A percentile compares a stretch with the other conserved stretches of the same genome.
Evolutionary conservation across 2,888 invertebrate genomes (phyloP).

Genomic region (Callimorpha dominula): DNA sequence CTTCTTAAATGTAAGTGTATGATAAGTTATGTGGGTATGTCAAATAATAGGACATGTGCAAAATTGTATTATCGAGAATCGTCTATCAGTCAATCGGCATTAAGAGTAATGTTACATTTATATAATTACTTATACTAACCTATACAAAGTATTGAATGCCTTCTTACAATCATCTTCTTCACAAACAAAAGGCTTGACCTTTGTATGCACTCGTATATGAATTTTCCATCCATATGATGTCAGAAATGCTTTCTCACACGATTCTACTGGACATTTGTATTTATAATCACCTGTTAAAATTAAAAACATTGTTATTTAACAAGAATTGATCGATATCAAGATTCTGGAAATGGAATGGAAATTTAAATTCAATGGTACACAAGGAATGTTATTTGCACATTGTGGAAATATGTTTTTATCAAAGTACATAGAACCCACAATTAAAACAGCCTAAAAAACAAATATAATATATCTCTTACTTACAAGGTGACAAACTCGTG

Average conservation of each 20-base stretch:
- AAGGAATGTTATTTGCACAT: neutral
- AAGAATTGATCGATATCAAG: neutral
- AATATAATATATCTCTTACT: too few species aligned
- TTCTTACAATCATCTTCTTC: slow-evolving; percentile 91
- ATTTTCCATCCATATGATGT: slow-evolving; percentile 96
- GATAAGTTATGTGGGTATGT: neutral
- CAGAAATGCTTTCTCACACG: slow-evolving; percentile 94
- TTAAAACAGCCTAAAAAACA: neutral
- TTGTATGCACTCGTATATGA: slow-evolving; percentile 94
- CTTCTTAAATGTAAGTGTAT: neutral
- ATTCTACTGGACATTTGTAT: slow-evolving; percentile 92
- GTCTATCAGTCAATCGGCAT: neutral
- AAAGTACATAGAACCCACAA: too few species aligned
- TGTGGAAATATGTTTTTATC: too few species aligned
- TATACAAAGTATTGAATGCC: slow-evolving; percentile 94
- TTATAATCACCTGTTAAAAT: slow-evolving; percentile 91
- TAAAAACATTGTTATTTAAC: neutral
- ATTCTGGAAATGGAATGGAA: neutral
- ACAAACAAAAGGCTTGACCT: slow-evolving; percentile 94
- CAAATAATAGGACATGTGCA: neutral
- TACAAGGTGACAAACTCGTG: too few species aligned
- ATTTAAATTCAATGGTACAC: neutral
- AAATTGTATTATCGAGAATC: neutral
- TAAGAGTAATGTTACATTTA: neutral
- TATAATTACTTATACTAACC: slow-evolving; percentile 67